phyloP scores from a whole-genome alignment of 2,113 vertebrate species.

The Eubucco bourcierii region DNA sequence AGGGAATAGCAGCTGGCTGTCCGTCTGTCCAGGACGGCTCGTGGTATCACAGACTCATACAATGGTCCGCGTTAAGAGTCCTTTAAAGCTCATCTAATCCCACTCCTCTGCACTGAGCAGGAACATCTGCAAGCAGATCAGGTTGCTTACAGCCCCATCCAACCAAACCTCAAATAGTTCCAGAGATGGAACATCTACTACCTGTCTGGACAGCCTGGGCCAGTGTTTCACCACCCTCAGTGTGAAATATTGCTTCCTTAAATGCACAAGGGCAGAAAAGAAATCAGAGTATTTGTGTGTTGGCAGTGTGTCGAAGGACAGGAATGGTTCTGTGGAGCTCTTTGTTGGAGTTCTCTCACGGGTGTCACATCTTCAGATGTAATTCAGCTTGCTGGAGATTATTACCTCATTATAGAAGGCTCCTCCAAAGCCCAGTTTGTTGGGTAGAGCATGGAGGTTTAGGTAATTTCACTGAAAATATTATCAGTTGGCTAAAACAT shows the following conservation, averaged over 20 bases:
- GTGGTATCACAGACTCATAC: neutral
- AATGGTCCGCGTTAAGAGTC: neutral
- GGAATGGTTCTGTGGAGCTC: neutral
- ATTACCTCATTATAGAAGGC: neutral
- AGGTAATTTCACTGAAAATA: neutral
- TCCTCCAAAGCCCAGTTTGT: neutral
- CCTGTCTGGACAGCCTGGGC: neutral
- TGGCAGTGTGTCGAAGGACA: neutral
- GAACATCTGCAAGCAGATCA: neutral
- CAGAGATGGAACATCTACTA: neutral
- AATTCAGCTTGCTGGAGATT: neutral
- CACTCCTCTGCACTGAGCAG: neutral
- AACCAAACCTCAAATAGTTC: neutral
- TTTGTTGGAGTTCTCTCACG: neutral
- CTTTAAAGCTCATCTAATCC: neutral
- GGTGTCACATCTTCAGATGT: neutral
- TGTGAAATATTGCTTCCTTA: neutral
- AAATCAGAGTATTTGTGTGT: neutral
- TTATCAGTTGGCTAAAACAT: neutral
- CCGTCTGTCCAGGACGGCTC: neutral
- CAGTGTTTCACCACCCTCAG: neutral
- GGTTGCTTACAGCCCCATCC: neutral
- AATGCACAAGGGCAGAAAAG: neutral
- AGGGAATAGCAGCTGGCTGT: slow-evolving; percentile 47
- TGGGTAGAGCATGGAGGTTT: neutral